These are phyloP conservation scores for Dendrolimus kikuchii DNA, from an alignment of 1,140 invertebrate species.

Conservation along the genomic window DNA sequence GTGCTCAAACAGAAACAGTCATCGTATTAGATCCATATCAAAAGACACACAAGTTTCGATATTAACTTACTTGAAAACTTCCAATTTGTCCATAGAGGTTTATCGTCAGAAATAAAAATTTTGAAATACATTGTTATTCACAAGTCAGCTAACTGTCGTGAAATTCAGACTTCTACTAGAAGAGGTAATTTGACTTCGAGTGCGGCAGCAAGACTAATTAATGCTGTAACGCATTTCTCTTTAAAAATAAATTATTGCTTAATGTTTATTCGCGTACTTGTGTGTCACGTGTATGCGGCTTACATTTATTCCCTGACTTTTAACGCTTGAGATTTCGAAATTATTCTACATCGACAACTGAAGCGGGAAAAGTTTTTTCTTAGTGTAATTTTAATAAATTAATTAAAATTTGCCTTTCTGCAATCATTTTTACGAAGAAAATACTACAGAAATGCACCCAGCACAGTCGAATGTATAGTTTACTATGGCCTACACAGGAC, in stretches of 20 bases:
- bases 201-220: no score
- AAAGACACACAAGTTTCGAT: conserved; percentile 8
- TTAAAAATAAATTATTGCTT: conserved; percentile 2
- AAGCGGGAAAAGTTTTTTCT: conserved; percentile 12
- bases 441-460: conserved; percentile 49
- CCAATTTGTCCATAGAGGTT: neutral
- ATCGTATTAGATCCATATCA: conserved; percentile 37
- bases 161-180: no score
- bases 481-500: no score
- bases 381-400: conserved; percentile 36
- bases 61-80: neutral
- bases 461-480: conserved; percentile 24
- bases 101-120: no score
- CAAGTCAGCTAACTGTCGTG: no score
- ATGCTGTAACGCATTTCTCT: neutral
- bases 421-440: conserved; percentile 60
- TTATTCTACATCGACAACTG: conserved; percentile 3
- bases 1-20: conserved; percentile 81
- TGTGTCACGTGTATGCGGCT: conserved; percentile 1
- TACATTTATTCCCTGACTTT: conserved; percentile 18
- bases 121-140: no score
- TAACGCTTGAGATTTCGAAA: conserved; percentile 9
- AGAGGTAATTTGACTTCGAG: no score
- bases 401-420: conserved; percentile 41
- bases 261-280: neutral